Conservation (phyloP, 1,140 invertebrate species). For the Leucophenga varia region DNA sequence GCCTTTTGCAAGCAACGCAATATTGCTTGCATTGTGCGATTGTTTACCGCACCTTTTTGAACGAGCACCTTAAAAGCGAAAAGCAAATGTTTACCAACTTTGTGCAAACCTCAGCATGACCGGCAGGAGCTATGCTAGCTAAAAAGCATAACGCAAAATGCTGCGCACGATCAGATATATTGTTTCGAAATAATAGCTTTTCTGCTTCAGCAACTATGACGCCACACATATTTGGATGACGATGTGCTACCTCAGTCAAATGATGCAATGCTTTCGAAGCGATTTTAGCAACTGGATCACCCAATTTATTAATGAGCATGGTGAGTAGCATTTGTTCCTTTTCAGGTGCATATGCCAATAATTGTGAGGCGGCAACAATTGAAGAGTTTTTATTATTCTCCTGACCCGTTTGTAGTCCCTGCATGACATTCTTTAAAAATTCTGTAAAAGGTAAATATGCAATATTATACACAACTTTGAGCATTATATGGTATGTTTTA, state of each 20-base stretch:
- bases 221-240: slow-evolving; percentile 90
- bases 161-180: slow-evolving; percentile 81
- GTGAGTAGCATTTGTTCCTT: slow-evolving; percentile 83
- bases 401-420: slow-evolving; percentile 45
- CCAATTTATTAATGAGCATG: slow-evolving; percentile 91
- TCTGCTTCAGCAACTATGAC: slow-evolving; percentile 87
- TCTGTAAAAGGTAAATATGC: slow-evolving; percentile 19
- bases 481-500: too few species aligned
- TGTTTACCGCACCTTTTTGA: slow-evolving; percentile 88
- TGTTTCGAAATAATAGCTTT: slow-evolving; percentile 81
- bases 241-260: slow-evolving; percentile 78
- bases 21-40: slow-evolving; percentile 88
- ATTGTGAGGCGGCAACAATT: slow-evolving; percentile 73
- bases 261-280: slow-evolving; percentile 85
- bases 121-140: slow-evolving; percentile 67
- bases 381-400: slow-evolving; percentile 82
- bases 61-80: slow-evolving; percentile 88
- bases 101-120: slow-evolving; percentile 75
- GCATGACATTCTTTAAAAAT: slow-evolving; percentile 49
- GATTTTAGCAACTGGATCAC: slow-evolving; percentile 86
- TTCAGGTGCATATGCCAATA: slow-evolving; percentile 82
- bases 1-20: slow-evolving; percentile 52
- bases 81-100: slow-evolving; percentile 91
- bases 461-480: not conserved
- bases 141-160: slow-evolving; percentile 94